Base-by-base conservation (phyloP, 2,888 invertebrate genomes). In the Athetis lepigone region DNA sequence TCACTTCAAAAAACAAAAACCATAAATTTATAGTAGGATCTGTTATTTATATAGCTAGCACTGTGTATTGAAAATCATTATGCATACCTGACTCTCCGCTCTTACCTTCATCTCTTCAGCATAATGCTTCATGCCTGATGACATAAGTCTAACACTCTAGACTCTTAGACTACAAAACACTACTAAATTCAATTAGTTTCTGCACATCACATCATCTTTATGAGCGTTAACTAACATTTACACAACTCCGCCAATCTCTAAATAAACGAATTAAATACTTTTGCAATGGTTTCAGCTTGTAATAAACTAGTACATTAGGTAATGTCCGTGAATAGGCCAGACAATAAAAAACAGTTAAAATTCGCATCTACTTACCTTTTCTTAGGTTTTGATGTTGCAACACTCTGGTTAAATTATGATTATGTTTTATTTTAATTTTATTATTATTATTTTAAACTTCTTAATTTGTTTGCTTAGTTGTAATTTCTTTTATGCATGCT, bases 331-430 rank as follows among this genome's bases (percentile, higher is more conserved):
- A 80, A 81, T 81, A 75, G 79, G 77, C 72, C 76, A 75, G 57
- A 65, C 59, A 63, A 81, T 80, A 81, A 81, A 65, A 37, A 58
- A 47, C 19, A 8, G 27, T 60, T 73, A 66, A 71, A 77, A n/a
- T n/a, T 80, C 56, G 73, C 58, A 70, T 80, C 81, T 86, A 85
- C 88, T 88, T 86, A 85, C 63, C 42, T 77, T 83, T 84, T 39
- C 58, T 85, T 84, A 76, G 74, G 56, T 81, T 69, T 72, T 70
- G 56, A 75, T 80, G 74, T 76, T 68, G 67, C 70, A 79, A 81
- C 68, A 79, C 63, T n/a, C n/a, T 66, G 51, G 60, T 50, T 69
- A 82, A 81, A 47, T 73, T 51, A 79, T 79, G 84, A 85, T 71
- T 29, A 8, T 51, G 16, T 70, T 70, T 18, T n/a, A n/a, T n/a